phyloP scores from a whole-genome alignment of 2,797 vertebrate genomes.

The Potorous gilbertii region DNA sequence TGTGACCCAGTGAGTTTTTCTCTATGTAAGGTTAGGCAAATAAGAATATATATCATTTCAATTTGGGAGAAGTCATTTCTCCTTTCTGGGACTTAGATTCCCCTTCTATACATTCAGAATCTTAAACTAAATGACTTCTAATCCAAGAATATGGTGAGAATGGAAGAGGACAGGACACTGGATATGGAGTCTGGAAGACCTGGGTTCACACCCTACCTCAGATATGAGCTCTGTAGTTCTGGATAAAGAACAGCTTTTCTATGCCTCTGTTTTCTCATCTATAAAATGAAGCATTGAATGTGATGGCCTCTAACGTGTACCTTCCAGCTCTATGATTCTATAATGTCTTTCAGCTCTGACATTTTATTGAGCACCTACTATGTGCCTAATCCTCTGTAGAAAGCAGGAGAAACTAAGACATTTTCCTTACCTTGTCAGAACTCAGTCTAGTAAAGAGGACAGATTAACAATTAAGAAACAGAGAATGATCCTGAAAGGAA shows the following conservation, averaged over 20 bases:
- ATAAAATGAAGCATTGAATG: background rate
- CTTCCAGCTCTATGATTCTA: background rate
- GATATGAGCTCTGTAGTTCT: background rate
- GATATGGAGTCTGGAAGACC: background rate
- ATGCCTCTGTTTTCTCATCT: background rate
- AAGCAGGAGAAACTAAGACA: background rate
- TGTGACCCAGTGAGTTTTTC: background rate
- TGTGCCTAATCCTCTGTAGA: background rate
- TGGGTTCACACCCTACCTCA: background rate
- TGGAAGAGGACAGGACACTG: background rate
- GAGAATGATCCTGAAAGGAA: background rate
- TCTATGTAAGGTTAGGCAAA: background rate
- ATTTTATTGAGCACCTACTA: background rate
- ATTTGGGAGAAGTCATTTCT: background rate
- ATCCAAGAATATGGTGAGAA: background rate
- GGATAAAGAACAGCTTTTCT: background rate
- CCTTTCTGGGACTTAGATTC: background rate
- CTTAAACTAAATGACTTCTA: background rate
- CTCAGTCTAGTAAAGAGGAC: background rate
- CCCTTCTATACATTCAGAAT: background rate
- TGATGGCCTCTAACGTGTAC: background rate
- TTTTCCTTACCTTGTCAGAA: background rate
- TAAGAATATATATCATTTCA: background rate
- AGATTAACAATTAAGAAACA: background rate
- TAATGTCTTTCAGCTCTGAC: background rate